phyloP scores from a whole-genome alignment of 2,797 vertebrate species.

The Chloroceryle amazona region DNA sequence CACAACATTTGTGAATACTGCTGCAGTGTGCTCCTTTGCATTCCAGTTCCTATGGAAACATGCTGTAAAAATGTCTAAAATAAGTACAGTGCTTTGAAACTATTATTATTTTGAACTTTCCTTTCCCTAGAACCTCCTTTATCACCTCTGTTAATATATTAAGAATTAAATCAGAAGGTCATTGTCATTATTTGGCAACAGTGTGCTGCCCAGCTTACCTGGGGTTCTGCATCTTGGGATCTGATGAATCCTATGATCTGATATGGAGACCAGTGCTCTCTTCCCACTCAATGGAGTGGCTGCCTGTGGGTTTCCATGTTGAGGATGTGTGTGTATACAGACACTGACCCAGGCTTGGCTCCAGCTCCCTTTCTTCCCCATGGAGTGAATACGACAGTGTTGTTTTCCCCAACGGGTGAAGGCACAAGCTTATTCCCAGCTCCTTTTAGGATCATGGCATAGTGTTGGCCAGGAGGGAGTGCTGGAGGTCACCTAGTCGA shows the following conservation, averaged over 20 bases:
- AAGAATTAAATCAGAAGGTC: too few species aligned
- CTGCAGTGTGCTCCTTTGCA: slow-evolving; percentile 32
- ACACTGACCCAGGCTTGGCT: not conserved
- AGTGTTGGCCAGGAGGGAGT: not conserved
- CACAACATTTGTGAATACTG: slow-evolving; percentile 2
- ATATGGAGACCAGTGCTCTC: not conserved
- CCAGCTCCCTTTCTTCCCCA: not conserved
- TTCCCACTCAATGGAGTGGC: not conserved
- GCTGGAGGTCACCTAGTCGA: not conserved
- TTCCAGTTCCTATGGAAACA: slow-evolving; percentile 74
- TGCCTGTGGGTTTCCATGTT: not conserved
- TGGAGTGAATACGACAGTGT: not conserved
- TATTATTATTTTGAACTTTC: slow-evolving; percentile 57
- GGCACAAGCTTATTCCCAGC: not conserved
- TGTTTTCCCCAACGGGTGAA: not conserved
- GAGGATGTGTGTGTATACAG: not conserved
- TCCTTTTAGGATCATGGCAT: not conserved
- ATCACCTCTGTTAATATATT: not conserved
- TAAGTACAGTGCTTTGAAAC: slow-evolving; percentile 56
- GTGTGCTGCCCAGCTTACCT: not conserved
- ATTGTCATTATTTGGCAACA: not conserved
- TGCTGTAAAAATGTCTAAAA: slow-evolving; percentile 63
- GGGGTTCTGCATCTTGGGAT: not conserved
- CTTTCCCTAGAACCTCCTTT: not conserved
- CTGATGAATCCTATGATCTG: not conserved